A percentile compares a stretch with the other conserved stretches of the same genome.
Evolutionary conservation across 2,113 vertebrate species (phyloP).

Genomic region (Motacilla alba): DNA sequence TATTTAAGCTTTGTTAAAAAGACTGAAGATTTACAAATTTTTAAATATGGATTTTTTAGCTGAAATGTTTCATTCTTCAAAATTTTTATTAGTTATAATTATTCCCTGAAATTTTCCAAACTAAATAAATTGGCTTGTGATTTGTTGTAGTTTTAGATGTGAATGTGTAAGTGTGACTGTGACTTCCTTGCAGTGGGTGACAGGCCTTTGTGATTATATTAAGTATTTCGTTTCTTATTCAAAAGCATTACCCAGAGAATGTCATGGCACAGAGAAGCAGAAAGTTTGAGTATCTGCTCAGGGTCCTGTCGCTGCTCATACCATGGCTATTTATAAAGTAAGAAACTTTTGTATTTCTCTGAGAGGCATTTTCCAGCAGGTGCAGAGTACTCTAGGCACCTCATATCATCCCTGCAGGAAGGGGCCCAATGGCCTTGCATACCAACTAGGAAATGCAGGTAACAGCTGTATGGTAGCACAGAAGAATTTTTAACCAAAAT

Average conservation of each 20-base stretch:
- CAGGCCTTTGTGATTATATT: not conserved
- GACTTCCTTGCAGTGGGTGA: rapidly evolving
- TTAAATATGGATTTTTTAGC: not conserved
- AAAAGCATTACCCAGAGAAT: not conserved
- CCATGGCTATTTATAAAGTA: not conserved
- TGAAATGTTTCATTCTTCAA: not conserved
- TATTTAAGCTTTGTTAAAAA: not conserved
- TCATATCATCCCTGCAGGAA: not conserved
- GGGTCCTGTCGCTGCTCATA: rapidly evolving
- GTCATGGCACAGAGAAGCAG: not conserved
- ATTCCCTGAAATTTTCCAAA: not conserved
- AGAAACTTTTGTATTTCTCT: not conserved
- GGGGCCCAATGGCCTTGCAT: not conserved
- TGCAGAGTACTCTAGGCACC: not conserved
- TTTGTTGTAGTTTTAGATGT: not conserved
- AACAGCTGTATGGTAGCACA: not conserved
- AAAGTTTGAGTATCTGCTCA: not conserved
- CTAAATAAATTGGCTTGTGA: not conserved
- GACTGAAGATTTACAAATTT: not conserved
- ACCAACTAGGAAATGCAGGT: not conserved
- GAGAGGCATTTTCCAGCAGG: not conserved
- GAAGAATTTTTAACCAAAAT: not conserved
- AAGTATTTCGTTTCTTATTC: not conserved
- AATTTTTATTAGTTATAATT: not conserved
- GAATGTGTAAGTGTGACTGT: not conserved